Percentiles rank a stretch among this genome's conserved stretches.
phyloP scores from a whole-genome alignment of 2,797 vertebrate genomes.

The Chloroceryle amazona region DNA sequence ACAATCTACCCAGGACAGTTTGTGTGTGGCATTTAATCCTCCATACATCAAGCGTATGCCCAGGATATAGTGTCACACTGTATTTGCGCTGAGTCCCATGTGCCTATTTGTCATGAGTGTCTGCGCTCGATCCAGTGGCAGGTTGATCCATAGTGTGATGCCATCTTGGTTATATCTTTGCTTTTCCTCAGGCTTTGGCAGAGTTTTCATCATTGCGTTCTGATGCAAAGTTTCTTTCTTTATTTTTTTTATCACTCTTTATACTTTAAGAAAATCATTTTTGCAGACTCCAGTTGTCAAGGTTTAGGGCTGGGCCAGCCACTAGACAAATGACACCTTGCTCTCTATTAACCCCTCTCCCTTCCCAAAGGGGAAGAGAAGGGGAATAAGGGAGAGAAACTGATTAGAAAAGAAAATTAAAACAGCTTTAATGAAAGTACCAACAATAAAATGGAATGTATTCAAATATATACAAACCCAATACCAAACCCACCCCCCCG shows the following conservation, averaged over 20 bases:
- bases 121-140: constrained; percentile 22
- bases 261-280: constrained; percentile 9
- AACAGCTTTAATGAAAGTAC: too few species aligned
- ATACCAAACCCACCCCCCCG: too few species aligned
- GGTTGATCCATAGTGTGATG: constrained; percentile 65
- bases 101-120: constrained; percentile 58
- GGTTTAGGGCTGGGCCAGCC: too few species aligned
- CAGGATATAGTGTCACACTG: constrained; percentile 50
- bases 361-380: not conserved
- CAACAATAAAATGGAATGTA: too few species aligned
- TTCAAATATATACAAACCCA: too few species aligned
- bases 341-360: too few species aligned
- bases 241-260: constrained; percentile 14
- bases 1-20: constrained; percentile 57
- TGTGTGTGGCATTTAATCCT: constrained; percentile 70
- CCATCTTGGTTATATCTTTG: constrained; percentile 44
- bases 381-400: not conserved
- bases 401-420: too few species aligned
- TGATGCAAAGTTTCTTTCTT: constrained; percentile 51
- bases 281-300: not conserved
- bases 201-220: constrained; percentile 41
- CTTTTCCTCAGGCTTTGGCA: constrained; percentile 39
- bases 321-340: too few species aligned
- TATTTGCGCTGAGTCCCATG: constrained; percentile 44
- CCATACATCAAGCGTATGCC: constrained; percentile 51